Conservation (phyloP, 2,113 vertebrate species). For the Rhinopomastus cyanomelas region DNA sequence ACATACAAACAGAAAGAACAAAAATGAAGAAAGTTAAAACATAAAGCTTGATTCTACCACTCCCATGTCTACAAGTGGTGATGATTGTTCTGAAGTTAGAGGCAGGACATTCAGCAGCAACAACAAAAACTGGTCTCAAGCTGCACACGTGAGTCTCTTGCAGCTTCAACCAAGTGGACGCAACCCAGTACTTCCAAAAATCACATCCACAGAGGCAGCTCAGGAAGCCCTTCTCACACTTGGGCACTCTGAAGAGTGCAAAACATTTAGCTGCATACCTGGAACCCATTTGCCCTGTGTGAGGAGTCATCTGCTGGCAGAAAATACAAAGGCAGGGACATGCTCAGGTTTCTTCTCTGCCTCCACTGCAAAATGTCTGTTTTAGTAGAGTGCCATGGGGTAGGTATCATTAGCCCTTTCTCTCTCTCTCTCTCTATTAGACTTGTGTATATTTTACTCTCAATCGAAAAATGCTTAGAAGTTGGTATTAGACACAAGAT, state of each 20-base stretch:
- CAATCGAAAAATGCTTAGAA: background rate
- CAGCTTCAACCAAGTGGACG: background rate
- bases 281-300: background rate
- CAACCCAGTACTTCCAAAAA: background rate
- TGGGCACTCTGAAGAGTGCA: background rate
- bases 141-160: rapidly evolving
- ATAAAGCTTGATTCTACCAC: background rate
- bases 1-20: background rate
- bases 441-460: background rate
- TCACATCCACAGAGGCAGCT: background rate
- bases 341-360: background rate
- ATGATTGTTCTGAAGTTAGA: background rate
- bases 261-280: background rate
- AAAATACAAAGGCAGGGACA: background rate
- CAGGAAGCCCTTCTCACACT: rapidly evolving
- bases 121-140: background rate
- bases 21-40: background rate
- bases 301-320: background rate
- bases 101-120: background rate
- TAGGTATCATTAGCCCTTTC: background rate
- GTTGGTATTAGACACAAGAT: background rate
- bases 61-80: rapidly evolving
- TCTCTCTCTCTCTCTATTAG: background rate
- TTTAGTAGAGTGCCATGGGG: background rate
- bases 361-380: background rate